These are phyloP conservation scores for Sceloporus tristichus DNA, from an alignment of 2,113 vertebrate genomes.

Conservation along the genomic window DNA sequence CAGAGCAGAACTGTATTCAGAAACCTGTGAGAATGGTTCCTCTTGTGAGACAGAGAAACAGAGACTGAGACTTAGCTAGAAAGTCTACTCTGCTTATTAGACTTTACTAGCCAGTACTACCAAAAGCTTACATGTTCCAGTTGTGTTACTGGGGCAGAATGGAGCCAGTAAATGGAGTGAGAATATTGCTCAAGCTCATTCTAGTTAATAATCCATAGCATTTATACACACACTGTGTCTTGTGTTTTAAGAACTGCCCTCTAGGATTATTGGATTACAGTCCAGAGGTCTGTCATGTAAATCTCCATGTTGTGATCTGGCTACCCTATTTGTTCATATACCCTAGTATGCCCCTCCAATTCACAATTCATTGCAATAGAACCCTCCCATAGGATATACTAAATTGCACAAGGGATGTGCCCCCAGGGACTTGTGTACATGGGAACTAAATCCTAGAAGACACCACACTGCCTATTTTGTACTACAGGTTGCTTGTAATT, in stretches of 20 bases:
- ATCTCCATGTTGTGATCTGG: neutral
- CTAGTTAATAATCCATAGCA: neutral
- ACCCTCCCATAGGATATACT: neutral
- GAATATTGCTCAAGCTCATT: neutral
- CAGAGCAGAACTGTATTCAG: neutral
- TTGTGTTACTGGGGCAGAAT: neutral
- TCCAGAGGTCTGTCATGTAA: neutral
- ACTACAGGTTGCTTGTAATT: neutral
- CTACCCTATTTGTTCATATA: neutral
- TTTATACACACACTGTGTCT: neutral
- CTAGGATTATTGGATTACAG: neutral
- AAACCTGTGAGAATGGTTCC: neutral
- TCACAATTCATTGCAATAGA: neutral
- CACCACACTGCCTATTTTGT: neutral
- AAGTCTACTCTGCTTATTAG: neutral
- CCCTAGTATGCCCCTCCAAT: neutral
- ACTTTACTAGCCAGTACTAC: neutral
- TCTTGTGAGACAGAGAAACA: too few species aligned
- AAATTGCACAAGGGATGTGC: neutral
- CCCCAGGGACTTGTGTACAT: neutral
- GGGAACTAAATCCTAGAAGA: neutral
- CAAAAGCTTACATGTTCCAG: neutral
- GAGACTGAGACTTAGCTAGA: too few species aligned
- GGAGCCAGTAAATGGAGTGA: neutral
- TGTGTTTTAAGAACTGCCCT: neutral